These are phyloP conservation scores for Equus quagga DNA, from an alignment of 2,113 vertebrate species.

Conservation along the genomic window DNA sequence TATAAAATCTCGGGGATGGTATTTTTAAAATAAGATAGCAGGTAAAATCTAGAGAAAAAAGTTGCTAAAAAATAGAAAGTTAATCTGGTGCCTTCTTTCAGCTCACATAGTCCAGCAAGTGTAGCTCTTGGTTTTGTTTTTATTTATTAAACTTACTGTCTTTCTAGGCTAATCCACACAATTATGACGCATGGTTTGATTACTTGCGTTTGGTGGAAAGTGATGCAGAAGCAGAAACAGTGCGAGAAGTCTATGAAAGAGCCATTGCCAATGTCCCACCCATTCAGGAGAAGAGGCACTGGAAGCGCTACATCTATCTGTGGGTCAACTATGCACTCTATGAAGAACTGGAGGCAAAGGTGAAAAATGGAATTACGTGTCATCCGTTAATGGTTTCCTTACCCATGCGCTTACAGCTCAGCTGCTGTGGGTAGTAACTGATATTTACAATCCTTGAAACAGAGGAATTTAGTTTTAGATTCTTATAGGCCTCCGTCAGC, in stretches of 20 bases:
- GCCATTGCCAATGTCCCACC: conserved; percentile 97
- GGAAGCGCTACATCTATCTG: conserved; percentile 98
- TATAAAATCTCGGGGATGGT: neutral
- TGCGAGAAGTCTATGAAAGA: conserved; percentile 96
- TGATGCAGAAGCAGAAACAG: conserved; percentile 91
- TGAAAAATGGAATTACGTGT: conserved; percentile 60
- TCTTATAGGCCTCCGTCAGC: neutral
- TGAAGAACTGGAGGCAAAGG: conserved; percentile 98
- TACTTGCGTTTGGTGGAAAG: conserved; percentile 98
- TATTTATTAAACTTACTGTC: neutral
- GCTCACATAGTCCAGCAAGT: neutral
- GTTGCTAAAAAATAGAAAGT: neutral
- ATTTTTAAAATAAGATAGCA: neutral
- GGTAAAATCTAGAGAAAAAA: neutral
- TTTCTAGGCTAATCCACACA: conserved; percentile 96
- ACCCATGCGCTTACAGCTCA: fast-evolving
- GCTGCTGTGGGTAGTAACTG: neutral
- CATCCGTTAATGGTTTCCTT: neutral
- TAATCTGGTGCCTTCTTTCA: neutral
- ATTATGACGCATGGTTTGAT: conserved; percentile 99
- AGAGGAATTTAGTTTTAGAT: neutral
- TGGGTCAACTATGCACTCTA: conserved; percentile 98
- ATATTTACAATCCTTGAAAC: neutral
- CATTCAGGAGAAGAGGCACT: conserved; percentile 97
- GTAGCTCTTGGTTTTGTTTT: neutral